Evolutionary conservation across 2,113 vertebrate genomes (phyloP).

Genomic region (Proteles cristata): DNA sequence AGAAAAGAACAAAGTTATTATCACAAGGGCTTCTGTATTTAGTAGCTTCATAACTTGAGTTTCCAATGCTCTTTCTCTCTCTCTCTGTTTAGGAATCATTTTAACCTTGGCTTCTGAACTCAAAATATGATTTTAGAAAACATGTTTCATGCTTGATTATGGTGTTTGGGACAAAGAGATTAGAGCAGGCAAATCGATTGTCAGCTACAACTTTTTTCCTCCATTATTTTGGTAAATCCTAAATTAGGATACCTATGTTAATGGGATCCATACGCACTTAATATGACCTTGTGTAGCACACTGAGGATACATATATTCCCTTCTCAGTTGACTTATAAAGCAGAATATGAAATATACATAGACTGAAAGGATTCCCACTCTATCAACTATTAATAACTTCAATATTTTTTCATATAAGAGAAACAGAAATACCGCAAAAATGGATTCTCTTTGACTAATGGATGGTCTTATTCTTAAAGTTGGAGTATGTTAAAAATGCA

Average conservation of each 20-base stretch:
- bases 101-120: neutral
- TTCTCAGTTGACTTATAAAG: constrained; percentile 17
- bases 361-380: constrained; percentile 43
- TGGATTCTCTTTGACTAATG: constrained; percentile 11
- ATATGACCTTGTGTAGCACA: neutral
- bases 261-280: neutral
- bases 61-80: neutral
- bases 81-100: neutral
- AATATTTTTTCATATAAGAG: constrained; percentile 34
- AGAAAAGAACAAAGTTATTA: constrained; percentile 22
- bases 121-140: neutral
- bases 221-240: constrained; percentile 36
- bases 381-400: constrained; percentile 55
- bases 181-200: neutral
- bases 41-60: neutral
- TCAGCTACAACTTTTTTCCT: neutral
- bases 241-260: constrained; percentile 17
- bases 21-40: neutral
- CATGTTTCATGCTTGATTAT: neutral
- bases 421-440: constrained; percentile 55
- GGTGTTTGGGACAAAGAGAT: constrained; percentile 24
- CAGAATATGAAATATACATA: constrained; percentile 42
- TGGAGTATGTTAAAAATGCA: neutral
- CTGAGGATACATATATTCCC: neutral
- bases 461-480: neutral